phyloP scores from a whole-genome alignment of 2,113 vertebrate species.

The Condylura cristata region DNA sequence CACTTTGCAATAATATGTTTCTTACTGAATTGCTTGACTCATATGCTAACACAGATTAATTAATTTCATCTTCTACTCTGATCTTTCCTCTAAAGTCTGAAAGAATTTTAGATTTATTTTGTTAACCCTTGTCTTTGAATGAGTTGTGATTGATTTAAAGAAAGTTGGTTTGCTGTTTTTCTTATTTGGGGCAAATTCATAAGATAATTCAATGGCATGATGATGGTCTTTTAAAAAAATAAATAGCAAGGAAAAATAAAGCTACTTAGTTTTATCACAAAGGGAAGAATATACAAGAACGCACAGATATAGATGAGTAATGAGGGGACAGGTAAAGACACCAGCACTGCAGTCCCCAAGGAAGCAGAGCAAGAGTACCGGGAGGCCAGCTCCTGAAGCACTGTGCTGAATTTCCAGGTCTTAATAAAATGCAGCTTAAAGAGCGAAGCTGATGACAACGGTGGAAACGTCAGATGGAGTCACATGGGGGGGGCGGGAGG shows the following conservation, averaged over 20 bases:
- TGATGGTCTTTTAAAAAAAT: neutral
- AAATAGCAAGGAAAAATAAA: neutral
- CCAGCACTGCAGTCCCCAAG: neutral
- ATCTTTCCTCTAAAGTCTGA: neutral
- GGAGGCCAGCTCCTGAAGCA: neutral
- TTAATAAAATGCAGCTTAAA: neutral
- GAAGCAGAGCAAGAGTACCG: neutral
- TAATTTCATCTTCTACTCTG: neutral
- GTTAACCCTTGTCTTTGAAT: neutral
- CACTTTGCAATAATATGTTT: neutral
- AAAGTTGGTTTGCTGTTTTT: neutral
- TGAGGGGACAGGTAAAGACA: neutral
- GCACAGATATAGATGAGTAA: neutral
- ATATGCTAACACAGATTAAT: neutral
- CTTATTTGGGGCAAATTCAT: neutral
- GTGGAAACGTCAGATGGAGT: neutral
- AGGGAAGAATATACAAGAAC: neutral
- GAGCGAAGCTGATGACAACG: neutral
- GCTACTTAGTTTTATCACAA: neutral
- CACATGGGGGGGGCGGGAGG: neutral
- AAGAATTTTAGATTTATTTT: neutral
- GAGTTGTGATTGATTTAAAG: neutral
- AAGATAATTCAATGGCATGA: neutral
- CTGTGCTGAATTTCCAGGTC: neutral
- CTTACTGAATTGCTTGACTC: neutral